Conservation (phyloP, 2,888 invertebrate species). For the Chrysomela aeneicollis region DNA sequence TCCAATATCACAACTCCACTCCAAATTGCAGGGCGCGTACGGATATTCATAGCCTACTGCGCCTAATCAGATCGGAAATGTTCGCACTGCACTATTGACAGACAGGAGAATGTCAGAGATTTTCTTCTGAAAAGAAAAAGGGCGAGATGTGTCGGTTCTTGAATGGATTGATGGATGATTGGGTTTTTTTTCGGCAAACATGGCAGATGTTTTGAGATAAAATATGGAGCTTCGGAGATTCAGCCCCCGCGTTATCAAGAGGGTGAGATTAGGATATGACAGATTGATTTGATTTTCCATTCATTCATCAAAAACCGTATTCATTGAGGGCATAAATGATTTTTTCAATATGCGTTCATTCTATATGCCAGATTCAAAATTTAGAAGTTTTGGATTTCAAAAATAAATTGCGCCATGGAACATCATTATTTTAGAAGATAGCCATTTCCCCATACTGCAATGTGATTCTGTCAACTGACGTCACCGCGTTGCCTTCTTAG, state of each 20-base stretch:
- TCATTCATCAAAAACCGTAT: neutral
- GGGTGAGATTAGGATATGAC: neutral
- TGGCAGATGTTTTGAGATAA: slow-evolving; percentile 27
- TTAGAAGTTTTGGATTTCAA: too few relatives aligned
- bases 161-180: slow-evolving; percentile 35
- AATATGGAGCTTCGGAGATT: neutral
- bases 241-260: neutral
- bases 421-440: too few relatives aligned
- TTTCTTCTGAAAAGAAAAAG: slow-evolving; percentile 30
- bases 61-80: slow-evolving; percentile 36
- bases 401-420: too few relatives aligned
- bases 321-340: too few relatives aligned
- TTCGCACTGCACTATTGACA: slow-evolving; percentile 32
- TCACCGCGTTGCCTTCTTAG: too few relatives aligned
- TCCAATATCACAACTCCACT: slow-evolving; percentile 10
- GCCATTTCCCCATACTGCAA: too few relatives aligned
- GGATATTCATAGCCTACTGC: slow-evolving; percentile 36
- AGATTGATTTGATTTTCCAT: neutral
- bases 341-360: too few relatives aligned
- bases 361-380: too few relatives aligned
- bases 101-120: slow-evolving; percentile 27
- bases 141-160: slow-evolving; percentile 23
- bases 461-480: too few relatives aligned
- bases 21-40: slow-evolving; percentile 30
- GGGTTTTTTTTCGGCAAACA: slow-evolving; percentile 24